These are phyloP conservation scores for Nyleta sp. DNA, from an alignment of 2,888 invertebrate species.

Conservation along the genomic window DNA sequence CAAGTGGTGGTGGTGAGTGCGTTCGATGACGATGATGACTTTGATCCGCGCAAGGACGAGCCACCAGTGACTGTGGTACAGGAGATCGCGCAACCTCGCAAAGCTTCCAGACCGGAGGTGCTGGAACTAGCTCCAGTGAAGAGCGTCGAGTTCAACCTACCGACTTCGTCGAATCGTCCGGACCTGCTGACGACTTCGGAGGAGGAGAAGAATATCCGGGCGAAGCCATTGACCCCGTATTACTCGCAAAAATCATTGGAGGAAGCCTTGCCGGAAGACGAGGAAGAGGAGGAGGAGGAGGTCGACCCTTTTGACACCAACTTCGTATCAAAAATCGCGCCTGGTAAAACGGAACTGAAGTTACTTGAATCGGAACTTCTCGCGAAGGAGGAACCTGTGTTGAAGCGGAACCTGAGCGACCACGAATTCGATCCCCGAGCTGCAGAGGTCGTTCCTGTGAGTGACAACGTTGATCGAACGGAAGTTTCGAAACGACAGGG, in stretches of 20 bases:
- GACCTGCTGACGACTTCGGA: slow-evolving; percentile 85
- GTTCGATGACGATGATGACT: slow-evolving; percentile 93
- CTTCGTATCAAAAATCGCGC: slow-evolving; percentile 83
- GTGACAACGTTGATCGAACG: slow-evolving; percentile 62
- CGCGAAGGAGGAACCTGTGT: slow-evolving; percentile 65
- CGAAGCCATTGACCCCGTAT: slow-evolving; percentile 92
- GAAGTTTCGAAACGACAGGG: slow-evolving; percentile 52
- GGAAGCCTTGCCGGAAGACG: slow-evolving; percentile 84
- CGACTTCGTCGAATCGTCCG: slow-evolving; percentile 82
- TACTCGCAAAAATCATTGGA: slow-evolving; percentile 86
- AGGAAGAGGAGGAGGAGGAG: slow-evolving; percentile 81
- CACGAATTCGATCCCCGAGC: slow-evolving; percentile 85
- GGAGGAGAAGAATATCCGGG: slow-evolving; percentile 84
- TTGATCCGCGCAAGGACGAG: slow-evolving; percentile 89
- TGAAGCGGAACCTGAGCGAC: slow-evolving; percentile 85
- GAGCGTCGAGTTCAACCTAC: slow-evolving; percentile 85
- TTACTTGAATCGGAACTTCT: slow-evolving; percentile 84
- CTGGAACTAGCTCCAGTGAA: slow-evolving; percentile 80
- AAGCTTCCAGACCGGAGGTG: slow-evolving; percentile 87
- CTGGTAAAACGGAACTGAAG: slow-evolving; percentile 85
- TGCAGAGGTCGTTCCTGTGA: slow-evolving; percentile 79
- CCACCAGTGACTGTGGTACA: slow-evolving; percentile 60
- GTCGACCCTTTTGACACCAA: slow-evolving; percentile 88
- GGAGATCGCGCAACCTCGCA: slow-evolving; percentile 53
- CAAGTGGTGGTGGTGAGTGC: no score